These are phyloP conservation scores for Leptobrachium leishanense DNA, from an alignment of 2,113 vertebrate genomes.

Conservation along the genomic window DNA sequence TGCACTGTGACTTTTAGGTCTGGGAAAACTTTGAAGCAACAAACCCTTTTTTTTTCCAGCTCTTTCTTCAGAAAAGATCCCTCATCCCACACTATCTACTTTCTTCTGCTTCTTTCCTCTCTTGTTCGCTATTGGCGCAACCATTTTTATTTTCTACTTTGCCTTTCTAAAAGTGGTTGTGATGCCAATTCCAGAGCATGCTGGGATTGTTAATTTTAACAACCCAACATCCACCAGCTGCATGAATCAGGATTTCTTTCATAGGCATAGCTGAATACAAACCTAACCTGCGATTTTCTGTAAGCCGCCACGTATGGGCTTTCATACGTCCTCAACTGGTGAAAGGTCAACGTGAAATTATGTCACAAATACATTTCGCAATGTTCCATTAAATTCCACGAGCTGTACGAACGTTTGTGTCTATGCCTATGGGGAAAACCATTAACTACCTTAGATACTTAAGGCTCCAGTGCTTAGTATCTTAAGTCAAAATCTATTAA, in stretches of 20 bases:
- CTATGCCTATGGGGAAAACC: slow-evolving; percentile 91
- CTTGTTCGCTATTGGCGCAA: slow-evolving; percentile 82
- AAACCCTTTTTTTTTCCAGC: slow-evolving; percentile 72
- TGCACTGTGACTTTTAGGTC: slow-evolving; percentile 80
- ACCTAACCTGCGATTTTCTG: not conserved
- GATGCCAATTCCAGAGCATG: slow-evolving; percentile 80
- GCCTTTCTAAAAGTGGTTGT: slow-evolving; percentile 76
- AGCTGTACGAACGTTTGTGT: slow-evolving; percentile 65
- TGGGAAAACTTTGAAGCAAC: slow-evolving; percentile 82
- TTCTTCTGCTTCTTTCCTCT: slow-evolving; percentile 77
- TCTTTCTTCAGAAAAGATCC: slow-evolving; percentile 77
- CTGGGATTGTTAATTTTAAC: slow-evolving; percentile 78
- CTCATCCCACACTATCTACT: slow-evolving; percentile 82
- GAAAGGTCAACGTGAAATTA: not conserved
- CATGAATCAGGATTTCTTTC: slow-evolving; percentile 83
- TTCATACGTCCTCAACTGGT: not conserved
- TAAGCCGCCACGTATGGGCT: not conserved
- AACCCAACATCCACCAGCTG: slow-evolving; percentile 87
- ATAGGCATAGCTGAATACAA: slow-evolving; percentile 74
- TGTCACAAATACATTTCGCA: not conserved
- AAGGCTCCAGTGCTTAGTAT: slow-evolving; percentile 85
- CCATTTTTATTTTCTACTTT: slow-evolving; percentile 64
- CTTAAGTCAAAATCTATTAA: slow-evolving; percentile 76
- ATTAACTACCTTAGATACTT: slow-evolving; percentile 84
- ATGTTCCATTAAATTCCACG: not conserved